Conservation (phyloP, 1,140 invertebrate species). For the Euglossa dilemma region DNA sequence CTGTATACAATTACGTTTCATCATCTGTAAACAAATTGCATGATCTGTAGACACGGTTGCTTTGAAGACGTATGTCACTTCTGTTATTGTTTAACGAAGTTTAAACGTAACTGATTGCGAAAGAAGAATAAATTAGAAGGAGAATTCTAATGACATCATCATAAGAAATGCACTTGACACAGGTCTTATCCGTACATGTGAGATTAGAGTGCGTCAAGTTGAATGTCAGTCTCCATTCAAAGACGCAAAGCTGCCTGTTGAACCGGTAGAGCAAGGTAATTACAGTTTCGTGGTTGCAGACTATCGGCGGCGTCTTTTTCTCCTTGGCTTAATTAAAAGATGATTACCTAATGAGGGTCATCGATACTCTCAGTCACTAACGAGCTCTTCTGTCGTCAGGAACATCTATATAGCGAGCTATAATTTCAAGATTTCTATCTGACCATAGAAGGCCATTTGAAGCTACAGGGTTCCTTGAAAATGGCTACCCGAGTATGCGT, state of each 20-base stretch:
- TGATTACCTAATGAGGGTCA: constrained; percentile 65
- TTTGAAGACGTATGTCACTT: neutral
- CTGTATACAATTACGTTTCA: neutral
- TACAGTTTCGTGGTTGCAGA: constrained; percentile 8
- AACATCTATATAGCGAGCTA: constrained; percentile 31
- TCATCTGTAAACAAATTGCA: neutral
- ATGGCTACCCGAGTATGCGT: constrained; percentile 1
- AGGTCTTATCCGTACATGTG: neutral
- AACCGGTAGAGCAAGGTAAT: constrained; percentile 58
- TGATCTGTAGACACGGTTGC: too few relatives aligned
- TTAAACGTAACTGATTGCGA: neutral
- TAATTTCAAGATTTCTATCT: constrained; percentile 51
- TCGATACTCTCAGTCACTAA: constrained; percentile 44
- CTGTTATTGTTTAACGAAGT: neutral
- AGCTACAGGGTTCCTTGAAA: neutral
- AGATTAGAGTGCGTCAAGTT: constrained; percentile 34
- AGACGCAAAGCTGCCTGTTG: constrained; percentile 1
- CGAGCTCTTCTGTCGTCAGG: constrained; percentile 31
- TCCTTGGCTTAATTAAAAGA: constrained; percentile 60
- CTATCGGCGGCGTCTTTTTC: constrained; percentile 29
- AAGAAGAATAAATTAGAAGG: neutral
- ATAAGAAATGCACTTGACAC: neutral
- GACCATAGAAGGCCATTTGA: neutral
- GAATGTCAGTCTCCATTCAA: constrained; percentile 15
- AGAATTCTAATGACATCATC: too few relatives aligned